These are phyloP conservation scores for Cephus pulcher DNA, from an alignment of 2,888 invertebrate genomes.

Conservation along the genomic window DNA sequence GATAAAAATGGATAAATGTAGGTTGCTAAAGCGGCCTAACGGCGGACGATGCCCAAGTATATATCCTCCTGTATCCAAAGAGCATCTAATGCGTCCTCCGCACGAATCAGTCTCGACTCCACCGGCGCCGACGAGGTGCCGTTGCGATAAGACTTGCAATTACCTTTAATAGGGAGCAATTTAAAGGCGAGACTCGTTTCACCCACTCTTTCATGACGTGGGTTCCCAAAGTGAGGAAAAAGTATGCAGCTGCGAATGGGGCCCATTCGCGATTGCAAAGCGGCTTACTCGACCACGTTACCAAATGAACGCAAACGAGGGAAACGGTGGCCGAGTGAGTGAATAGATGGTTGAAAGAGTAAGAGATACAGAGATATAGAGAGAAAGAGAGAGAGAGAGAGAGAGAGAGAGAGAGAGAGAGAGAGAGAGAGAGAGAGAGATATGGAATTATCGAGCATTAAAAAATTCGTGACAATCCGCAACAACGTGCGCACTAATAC, in stretches of 20 bases:
- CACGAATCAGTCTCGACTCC: constrained; percentile 17
- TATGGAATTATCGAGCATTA: neutral
- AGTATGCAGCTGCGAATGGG: neutral
- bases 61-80: constrained; percentile 18
- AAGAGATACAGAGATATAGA: neutral
- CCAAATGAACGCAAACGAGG: neutral
- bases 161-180: constrained; percentile 36
- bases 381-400: neutral
- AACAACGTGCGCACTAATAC: neutral
- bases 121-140: constrained; percentile 5
- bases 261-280: neutral
- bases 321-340: neutral
- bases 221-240: neutral
- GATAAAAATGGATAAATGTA: constrained; percentile 41
- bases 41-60: constrained; percentile 14
- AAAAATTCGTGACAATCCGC: neutral
- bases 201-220: neutral
- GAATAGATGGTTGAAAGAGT: neutral
- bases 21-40: constrained; percentile 36
- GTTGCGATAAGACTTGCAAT: constrained; percentile 25
- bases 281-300: neutral
- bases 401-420: constrained; percentile 16
- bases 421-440: constrained; percentile 11
- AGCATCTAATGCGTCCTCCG: constrained; percentile 29
- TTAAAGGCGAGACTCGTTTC: constrained; percentile 12